Evolutionary conservation across 2,113 vertebrate genomes (phyloP).

Genomic region (Sus scrofa): T2T-Sscrofa CM000827.6:61255501-61256000

Average conservation of each 20-base stretch:
- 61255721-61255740: no score
- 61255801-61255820: no score
- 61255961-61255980: not conserved
- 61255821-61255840: no score
- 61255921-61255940: no score
- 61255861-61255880: no score
- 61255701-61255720: not conserved
- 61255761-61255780: no score
- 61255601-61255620: constrained; percentile 9
- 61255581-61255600: not conserved
- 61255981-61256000: not conserved
- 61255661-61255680: not conserved
- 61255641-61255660: constrained; percentile 9
- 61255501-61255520: not conserved
- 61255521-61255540: constrained; percentile 18
- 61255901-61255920: no score
- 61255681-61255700: constrained; percentile 2
- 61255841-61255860: no score
- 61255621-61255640: not conserved
- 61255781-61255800: no score
- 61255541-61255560: constrained; percentile 17
- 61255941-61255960: not conserved
- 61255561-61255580: not conserved
- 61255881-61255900: no score
- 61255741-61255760: no score